Evolutionary conservation across 2,888 invertebrate genomes (phyloP).

Genomic region (Electrophaes corylata): DNA sequence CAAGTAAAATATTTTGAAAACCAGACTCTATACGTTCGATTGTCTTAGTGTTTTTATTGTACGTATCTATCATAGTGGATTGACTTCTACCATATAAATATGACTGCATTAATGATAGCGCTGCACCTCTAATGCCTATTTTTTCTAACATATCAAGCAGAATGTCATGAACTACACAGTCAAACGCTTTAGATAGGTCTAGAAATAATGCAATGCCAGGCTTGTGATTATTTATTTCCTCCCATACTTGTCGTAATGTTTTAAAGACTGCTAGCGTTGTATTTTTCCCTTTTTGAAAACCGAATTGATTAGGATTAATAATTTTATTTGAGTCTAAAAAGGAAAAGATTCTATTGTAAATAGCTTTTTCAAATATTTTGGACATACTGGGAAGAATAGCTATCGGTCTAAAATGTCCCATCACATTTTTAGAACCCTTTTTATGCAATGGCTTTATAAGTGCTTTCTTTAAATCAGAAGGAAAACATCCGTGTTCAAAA

Average conservation of each 20-base stretch:
- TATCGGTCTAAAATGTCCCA: too few species aligned
- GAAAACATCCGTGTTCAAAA: not conserved
- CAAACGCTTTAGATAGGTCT: not conserved
- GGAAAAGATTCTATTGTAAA: not conserved
- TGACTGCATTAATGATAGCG: not conserved
- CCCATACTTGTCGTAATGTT: not conserved
- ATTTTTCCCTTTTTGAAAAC: not conserved
- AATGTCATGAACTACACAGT: not conserved
- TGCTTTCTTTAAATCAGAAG: not conserved
- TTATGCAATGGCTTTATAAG: too few species aligned
- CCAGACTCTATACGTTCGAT: too few species aligned
- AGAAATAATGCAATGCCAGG: not conserved
- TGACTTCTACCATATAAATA: not conserved
- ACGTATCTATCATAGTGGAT: too few species aligned
- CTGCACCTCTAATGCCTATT: not conserved
- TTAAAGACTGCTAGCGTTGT: not conserved
- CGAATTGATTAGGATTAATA: not conserved
- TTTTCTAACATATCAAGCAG: not conserved
- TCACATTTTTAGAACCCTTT: too few species aligned
- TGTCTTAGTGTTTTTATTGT: too few species aligned
- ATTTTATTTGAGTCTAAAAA: not conserved
- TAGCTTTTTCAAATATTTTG: not conserved
- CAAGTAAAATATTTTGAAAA: too few species aligned
- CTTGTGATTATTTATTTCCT: not conserved
- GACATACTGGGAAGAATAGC: too few species aligned